Evolutionary conservation across 2,888 invertebrate genomes (phyloP), one percentile per base, ranked within the genome.

Genomic region (Drosophila tripunctata): DNA sequence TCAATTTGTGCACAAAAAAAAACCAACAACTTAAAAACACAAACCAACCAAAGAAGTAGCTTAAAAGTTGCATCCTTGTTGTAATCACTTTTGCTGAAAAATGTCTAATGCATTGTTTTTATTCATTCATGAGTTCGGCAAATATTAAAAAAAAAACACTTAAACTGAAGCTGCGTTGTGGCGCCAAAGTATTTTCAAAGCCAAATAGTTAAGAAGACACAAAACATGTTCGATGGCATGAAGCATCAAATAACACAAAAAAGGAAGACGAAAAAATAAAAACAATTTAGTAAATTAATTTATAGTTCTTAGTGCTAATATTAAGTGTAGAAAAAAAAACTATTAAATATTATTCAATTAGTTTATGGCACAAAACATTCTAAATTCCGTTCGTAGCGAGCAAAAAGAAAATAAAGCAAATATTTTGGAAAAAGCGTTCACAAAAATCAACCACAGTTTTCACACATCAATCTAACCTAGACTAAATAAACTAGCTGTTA

Each of bases 151-250:
- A 47, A 47, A n/a, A 19, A 7, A 31, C 22, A 21, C 3, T 45
- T 31, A 22, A 78, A 82, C 64, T 78, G 52, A 55, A 79, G 83
- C 86, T 87, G 70, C 75, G 48, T 67, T 71, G 75, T 72, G 67
- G 72, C 75, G 78, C 80, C 78, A 78, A 86, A 88, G 78, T 84
- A 86, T 74, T 83, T 82, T 83, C 75, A 85, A 88, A 88, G 89
- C 88, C 88, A 88, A 88, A 88, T 88, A 88, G 89, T 88, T 88
- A 86, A 88, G 88, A 75, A 80, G 65, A 75, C 40, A 62, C 12
- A 24, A 82, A 65, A 74, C 31, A 57, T 10, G 15, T 54, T 47
- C 35, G 44, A 51, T 58, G 21, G 41, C 56, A 45, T 43, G 35
- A 30, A 22, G 44, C 72, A 60, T 22, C 22, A 52, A 45, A 56